These are phyloP conservation scores for Eumacrocentrus americanus DNA, from an alignment of 2,888 invertebrate species.

Conservation along the genomic window DNA sequence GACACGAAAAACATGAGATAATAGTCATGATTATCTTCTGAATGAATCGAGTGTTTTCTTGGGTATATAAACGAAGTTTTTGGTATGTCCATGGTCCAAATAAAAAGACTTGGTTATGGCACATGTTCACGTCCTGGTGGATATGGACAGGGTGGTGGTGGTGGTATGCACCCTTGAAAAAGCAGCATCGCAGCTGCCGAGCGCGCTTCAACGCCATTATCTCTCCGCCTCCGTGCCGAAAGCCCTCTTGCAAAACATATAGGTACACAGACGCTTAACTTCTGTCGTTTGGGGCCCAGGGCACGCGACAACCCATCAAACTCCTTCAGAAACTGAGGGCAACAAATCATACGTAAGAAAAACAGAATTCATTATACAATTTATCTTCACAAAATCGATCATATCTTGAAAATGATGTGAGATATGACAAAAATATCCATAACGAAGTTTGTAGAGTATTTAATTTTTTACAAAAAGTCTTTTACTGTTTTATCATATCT, in stretches of 20 bases:
- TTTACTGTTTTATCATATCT: too few relatives aligned
- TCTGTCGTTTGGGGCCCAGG: constrained; percentile 12
- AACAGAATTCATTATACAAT: background rate
- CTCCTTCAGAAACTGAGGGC: too few relatives aligned
- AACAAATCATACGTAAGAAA: too few relatives aligned
- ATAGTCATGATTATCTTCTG: too few relatives aligned
- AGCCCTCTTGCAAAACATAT: constrained; percentile 1
- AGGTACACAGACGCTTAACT: constrained; percentile 14
- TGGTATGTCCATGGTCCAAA: constrained; percentile 15
- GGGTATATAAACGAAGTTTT: constrained; percentile 13
- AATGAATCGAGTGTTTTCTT: constrained; percentile 12
- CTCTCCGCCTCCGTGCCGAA: constrained; percentile 33
- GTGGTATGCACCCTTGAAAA: constrained; percentile 36
- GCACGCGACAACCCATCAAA: background rate
- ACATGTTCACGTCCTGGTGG: constrained; percentile 35
- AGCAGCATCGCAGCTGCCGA: constrained; percentile 49
- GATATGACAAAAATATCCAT: too few relatives aligned
- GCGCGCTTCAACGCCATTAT: constrained; percentile 53
- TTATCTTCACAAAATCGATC: background rate
- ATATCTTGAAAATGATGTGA: background rate
- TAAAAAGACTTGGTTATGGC: constrained; percentile 32
- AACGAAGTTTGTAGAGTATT: too few relatives aligned
- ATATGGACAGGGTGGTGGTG: constrained; percentile 2
- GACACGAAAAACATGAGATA: too few relatives aligned
- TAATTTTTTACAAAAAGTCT: too few relatives aligned